Evolutionary conservation across 2,888 invertebrate genomes (phyloP).

Genomic region (Pomacea canaliculata): DNA sequence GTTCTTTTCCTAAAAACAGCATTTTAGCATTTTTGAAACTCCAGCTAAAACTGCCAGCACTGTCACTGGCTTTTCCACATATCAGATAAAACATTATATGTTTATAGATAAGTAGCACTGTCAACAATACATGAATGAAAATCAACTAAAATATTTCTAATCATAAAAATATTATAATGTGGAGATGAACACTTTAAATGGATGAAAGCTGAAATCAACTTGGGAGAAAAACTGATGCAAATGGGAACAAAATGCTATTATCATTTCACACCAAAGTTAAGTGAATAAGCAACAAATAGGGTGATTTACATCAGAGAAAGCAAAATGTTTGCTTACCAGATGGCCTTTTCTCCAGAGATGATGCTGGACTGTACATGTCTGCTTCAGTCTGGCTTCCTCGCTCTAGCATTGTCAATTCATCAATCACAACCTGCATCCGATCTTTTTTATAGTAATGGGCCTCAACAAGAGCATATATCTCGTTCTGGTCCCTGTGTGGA

Average conservation of each 20-base stretch:
- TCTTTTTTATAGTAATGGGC: slow-evolving; percentile 58
- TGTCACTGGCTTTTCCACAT: too few species aligned
- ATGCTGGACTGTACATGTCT: background rate
- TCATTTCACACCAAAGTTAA: too few species aligned
- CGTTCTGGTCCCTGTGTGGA: slow-evolving; percentile 58
- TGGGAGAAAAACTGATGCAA: too few species aligned
- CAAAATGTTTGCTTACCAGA: background rate
- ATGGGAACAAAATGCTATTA: background rate
- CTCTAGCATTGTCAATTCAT: slow-evolving; percentile 45
- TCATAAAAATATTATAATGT: background rate
- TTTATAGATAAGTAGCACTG: too few species aligned
- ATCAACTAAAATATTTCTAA: too few species aligned
- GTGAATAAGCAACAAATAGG: background rate
- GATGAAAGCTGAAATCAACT: too few species aligned
- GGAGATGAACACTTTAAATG: too few species aligned
- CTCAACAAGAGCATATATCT: slow-evolving; percentile 63
- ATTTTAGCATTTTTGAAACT: background rate
- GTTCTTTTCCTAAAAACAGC: background rate
- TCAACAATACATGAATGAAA: too few species aligned
- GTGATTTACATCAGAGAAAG: background rate
- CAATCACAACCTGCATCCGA: slow-evolving; percentile 57
- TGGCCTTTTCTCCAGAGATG: background rate
- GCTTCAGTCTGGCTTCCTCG: slow-evolving; percentile 18
- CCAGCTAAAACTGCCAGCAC: too few species aligned
- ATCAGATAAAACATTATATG: too few species aligned